Conservation (phyloP, 1,140 invertebrate genomes). For the Telenomus remus region DNA sequence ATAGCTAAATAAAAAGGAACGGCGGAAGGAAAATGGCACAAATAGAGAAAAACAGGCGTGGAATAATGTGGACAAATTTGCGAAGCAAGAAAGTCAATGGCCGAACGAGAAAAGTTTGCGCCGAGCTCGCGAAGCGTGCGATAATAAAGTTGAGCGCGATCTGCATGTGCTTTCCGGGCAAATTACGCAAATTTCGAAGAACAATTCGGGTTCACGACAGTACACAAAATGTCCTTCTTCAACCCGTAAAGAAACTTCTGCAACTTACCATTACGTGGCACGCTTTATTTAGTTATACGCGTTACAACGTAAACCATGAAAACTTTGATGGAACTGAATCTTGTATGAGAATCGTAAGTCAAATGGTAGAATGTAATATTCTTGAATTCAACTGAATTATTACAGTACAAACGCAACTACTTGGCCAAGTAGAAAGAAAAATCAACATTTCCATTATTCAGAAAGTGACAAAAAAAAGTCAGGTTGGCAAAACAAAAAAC, state of each 20-base stretch:
- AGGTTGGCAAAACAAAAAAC: constrained; percentile 26
- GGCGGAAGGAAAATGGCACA: neutral
- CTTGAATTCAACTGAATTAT: no score
- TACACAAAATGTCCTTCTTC: constrained; percentile 17
- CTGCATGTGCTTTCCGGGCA: constrained; percentile 23
- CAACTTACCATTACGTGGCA: constrained; percentile 29
- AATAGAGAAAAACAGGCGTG: constrained; percentile 3
- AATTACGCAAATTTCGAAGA: constrained; percentile 20
- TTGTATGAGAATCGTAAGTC: constrained; percentile 2
- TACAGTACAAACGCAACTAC: no score
- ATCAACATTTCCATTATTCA: no score
- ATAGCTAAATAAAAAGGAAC: constrained; percentile 14
- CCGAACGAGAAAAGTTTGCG: constrained; percentile 18
- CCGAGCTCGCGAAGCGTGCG: neutral
- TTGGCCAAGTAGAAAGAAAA: no score
- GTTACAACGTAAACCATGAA: constrained; percentile 7
- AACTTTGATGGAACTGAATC: constrained; percentile 36
- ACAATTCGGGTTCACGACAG: constrained; percentile 18
- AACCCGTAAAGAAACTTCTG: constrained; percentile 29
- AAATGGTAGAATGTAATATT: neutral
- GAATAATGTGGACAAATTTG: constrained; percentile 10
- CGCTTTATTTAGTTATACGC: constrained; percentile 26
- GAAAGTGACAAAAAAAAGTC: no score
- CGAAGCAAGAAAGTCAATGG: constrained; percentile 16
- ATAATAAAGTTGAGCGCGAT: constrained; percentile 12